phyloP scores from a whole-genome alignment of 2,888 invertebrate genomes.

The Eupeodes latifasciatus region DNA sequence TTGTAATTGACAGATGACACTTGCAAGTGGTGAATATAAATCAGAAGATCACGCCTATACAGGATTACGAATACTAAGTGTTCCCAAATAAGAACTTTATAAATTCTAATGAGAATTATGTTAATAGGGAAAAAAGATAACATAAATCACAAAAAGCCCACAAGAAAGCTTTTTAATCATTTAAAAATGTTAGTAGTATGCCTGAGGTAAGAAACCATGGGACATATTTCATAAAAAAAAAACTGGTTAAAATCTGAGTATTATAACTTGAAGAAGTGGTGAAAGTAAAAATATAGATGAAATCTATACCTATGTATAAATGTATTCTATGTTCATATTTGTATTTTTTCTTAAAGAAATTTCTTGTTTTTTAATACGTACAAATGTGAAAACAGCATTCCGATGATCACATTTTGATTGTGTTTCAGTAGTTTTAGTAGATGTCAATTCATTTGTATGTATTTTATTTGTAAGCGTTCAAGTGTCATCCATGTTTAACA shows the following conservation, averaged over 20 bases:
- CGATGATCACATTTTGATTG: no score
- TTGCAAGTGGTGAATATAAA: conserved; percentile 22
- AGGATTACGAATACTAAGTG: not conserved
- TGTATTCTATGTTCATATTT: no score
- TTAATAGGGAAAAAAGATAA: not conserved
- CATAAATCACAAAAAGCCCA: not conserved
- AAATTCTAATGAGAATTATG: conserved; percentile 1
- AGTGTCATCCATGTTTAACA: no score
- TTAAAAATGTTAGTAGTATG: not conserved
- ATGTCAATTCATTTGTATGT: no score
- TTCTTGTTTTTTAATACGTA: no score
- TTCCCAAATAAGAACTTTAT: not conserved
- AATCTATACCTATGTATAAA: not conserved
- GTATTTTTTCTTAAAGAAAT: no score
- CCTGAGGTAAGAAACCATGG: not conserved
- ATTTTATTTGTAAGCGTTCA: no score
- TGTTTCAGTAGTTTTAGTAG: no score
- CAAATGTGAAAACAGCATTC: no score
- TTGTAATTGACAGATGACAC: conserved; percentile 22
- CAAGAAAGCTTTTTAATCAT: not conserved
- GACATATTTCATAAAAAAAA: not conserved
- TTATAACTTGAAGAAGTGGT: not conserved
- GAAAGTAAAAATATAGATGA: not conserved
- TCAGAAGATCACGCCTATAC: not conserved
- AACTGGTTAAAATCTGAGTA: not conserved